These are phyloP conservation scores for Phalloptychus januarius DNA, from an alignment of 2,797 vertebrate genomes.

Conservation along the genomic window DNA sequence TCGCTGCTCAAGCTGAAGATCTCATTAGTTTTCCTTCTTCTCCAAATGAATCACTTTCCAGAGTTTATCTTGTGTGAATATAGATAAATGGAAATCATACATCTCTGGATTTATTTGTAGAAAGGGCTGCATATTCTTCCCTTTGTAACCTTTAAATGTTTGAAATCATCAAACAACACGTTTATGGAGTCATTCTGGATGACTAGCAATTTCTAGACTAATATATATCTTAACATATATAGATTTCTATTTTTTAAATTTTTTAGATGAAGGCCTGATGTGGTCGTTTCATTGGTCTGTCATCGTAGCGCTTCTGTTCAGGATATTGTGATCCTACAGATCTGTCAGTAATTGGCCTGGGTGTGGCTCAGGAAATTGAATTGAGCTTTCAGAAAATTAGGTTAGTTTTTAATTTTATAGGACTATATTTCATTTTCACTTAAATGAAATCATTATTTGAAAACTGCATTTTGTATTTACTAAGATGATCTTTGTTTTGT, in stretches of 20 bases:
- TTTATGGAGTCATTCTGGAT: not conserved
- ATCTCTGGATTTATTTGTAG: not conserved
- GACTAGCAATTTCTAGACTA: no score
- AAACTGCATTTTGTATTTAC: not conserved
- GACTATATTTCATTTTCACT: not conserved
- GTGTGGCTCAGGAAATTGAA: not conserved
- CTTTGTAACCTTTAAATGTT: not conserved
- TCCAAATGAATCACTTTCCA: constrained; percentile 42
- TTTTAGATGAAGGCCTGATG: not conserved
- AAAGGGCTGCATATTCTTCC: not conserved
- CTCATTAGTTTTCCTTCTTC: constrained; percentile 63
- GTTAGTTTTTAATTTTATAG: not conserved
- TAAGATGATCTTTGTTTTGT: not conserved
- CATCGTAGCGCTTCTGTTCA: not conserved
- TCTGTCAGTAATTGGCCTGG: not conserved
- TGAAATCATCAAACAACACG: not conserved
- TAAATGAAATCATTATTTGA: not conserved
- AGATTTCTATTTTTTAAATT: not conserved
- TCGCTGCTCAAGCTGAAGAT: constrained; percentile 60
- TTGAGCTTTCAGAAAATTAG: not conserved
- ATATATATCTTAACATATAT: not conserved
- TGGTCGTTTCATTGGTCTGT: not conserved
- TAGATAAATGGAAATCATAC: constrained; percentile 40
- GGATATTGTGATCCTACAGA: not conserved
- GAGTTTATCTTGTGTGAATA: constrained; percentile 27